phyloP scores from a whole-genome alignment of 2,888 invertebrate genomes.

The Beris morrisii region DNA sequence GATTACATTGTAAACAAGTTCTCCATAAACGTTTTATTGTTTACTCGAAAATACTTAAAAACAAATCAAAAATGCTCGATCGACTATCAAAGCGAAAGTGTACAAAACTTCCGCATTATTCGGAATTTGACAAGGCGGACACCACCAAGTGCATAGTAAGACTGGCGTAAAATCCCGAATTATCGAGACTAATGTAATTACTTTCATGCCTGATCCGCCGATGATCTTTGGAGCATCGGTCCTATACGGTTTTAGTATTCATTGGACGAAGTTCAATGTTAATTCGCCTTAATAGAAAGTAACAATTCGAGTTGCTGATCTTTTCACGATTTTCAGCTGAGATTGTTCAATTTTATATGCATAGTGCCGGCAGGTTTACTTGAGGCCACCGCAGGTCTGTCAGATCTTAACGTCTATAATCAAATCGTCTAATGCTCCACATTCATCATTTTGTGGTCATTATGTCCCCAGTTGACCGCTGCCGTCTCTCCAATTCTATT shows the following conservation, averaged over 20 bases:
- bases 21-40: too few relatives aligned
- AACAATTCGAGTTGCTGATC: background rate
- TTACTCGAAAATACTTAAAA: too few relatives aligned
- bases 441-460: too few relatives aligned
- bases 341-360: background rate
- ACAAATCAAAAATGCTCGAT: too few relatives aligned
- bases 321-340: background rate
- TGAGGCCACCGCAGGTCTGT: too few relatives aligned
- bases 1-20: too few relatives aligned
- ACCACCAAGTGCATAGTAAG: background rate
- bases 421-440: too few relatives aligned
- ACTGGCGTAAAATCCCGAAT: slow-evolving; percentile 10
- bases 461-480: too few relatives aligned
- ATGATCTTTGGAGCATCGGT: background rate
- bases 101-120: slow-evolving; percentile 14
- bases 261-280: slow-evolving; percentile 21
- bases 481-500: too few relatives aligned
- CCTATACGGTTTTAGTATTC: background rate
- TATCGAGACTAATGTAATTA: background rate
- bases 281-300: slow-evolving; percentile 18
- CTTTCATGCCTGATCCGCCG: slow-evolving; percentile 23
- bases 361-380: background rate
- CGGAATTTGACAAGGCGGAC: background rate
- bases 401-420: too few relatives aligned
- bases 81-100: slow-evolving; percentile 9